These are phyloP conservation scores for Cylloceria caligata DNA, from an alignment of 2,888 invertebrate species.

Conservation along the genomic window DNA sequence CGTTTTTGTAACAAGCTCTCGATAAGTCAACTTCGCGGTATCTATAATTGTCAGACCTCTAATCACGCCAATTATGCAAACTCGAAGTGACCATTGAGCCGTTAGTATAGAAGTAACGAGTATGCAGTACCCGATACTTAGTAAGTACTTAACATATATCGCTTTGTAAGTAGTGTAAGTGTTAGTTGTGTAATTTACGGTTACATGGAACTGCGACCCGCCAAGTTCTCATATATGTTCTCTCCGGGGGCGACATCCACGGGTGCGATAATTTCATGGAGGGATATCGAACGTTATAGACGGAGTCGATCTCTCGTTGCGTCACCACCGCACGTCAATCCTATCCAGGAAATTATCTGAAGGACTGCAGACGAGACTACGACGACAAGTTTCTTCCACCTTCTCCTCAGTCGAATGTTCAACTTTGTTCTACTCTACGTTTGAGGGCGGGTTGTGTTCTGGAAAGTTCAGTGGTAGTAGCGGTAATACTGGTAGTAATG, in stretches of 20 bases:
- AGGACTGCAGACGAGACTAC: constrained; percentile 5
- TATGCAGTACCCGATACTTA: background rate
- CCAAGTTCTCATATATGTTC: background rate
- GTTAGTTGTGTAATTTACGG: background rate
- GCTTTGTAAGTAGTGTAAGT: background rate
- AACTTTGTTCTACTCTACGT: background rate
- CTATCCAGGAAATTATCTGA: constrained; percentile 29
- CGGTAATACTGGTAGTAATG: background rate
- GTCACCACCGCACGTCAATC: constrained; percentile 13
- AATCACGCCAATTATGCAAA: constrained; percentile 8
- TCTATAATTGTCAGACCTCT: background rate
- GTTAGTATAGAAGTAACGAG: background rate
- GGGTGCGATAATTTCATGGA: constrained; percentile 24
- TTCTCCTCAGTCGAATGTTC: constrained; percentile 8
- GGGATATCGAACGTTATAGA: constrained; percentile 18
- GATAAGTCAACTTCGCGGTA: background rate
- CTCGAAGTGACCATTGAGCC: constrained; percentile 1
- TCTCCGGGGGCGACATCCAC: background rate
- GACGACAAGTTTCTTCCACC: constrained; percentile 19
- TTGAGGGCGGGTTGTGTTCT: constrained; percentile 23
- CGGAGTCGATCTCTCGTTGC: background rate
- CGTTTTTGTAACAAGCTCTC: background rate
- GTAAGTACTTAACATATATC: background rate
- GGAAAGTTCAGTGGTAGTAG: constrained; percentile 22
- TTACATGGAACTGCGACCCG: background rate